Base-by-base conservation (phyloP, 64 coral and sea anemone genomes). In the Montipora cactus region DNA sequence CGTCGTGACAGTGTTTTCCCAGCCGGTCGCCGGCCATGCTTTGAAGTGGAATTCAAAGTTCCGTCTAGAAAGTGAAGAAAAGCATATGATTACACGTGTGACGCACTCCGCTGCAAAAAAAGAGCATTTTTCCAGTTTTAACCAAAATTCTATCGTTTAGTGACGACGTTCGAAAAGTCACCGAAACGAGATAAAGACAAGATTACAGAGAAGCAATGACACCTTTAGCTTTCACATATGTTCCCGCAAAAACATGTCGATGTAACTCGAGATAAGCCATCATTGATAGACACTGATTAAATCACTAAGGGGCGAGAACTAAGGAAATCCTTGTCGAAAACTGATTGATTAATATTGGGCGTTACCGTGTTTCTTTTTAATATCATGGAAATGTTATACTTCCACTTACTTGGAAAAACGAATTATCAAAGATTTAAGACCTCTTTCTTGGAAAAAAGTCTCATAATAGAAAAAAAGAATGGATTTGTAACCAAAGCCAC, bases 61-160 rank as follows among this genome's bases (percentile, higher is more conserved):
- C 55, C 25, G 28, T 64, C 80, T 82, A 10, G 58, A 67, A 82
- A 67, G 58, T 44, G 55, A 67, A 45, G 37, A 37, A 82, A 82
- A 82, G 11, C 37, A 45, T 59, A 16, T 4, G 19, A 14, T 16
- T 49, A 78, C 76, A 15, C 5, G 13, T 50, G 19, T 49, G 46
- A 51, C 11, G 44, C 14, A 19, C 45, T 37, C 1, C 37, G 76
- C 15, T 78, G 16, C 76, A 78, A 28, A 9, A n/a, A 49, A 49
- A 5, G 3, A 78, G 68, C 74, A 47, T 50, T 47, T 78, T 78
- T 28, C 11, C 4, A 14, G 28, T 12, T 12, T 44, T 37, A 46
- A 76, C 28, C 3, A 25, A 76, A 76, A 44, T 46, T 14, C 44
- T 46, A 45, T 37, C 37, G 0, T 28, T 44, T 3, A 48, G 12